phyloP scores from a whole-genome alignment of 2,888 invertebrate species.

The Cyaniris semiargus region DNA sequence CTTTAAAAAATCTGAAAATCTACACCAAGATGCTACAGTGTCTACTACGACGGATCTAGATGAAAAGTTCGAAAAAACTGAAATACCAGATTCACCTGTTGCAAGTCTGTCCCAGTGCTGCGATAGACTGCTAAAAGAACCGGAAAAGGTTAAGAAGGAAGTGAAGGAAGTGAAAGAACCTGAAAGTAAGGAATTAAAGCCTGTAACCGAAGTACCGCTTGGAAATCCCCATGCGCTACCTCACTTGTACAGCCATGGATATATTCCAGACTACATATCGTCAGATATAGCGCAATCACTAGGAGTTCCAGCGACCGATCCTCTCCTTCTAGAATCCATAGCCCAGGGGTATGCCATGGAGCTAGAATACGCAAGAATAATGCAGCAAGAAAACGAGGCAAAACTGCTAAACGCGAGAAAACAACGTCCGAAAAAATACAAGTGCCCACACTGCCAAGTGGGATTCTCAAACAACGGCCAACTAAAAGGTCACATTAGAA shows the following conservation, averaged over 20 bases:
- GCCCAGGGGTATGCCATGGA: slow-evolving; percentile 83
- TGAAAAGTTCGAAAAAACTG: slow-evolving; percentile 42
- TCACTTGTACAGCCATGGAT: slow-evolving; percentile 51
- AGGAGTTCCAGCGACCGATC: slow-evolving; percentile 72
- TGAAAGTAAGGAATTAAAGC: slow-evolving; percentile 38
- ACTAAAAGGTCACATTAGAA: slow-evolving; percentile 93
- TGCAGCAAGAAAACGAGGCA: slow-evolving; percentile 86
- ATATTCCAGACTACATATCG: slow-evolving; percentile 65
- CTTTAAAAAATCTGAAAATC: slow-evolving; percentile 61
- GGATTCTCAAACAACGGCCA: slow-evolving; percentile 97
- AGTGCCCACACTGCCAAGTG: slow-evolving; percentile 93
- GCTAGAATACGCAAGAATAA: slow-evolving; percentile 84
- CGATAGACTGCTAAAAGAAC: slow-evolving; percentile 62
- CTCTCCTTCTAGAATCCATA: slow-evolving; percentile 71
- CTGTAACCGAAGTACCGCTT: slow-evolving; percentile 38
- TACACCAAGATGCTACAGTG: slow-evolving; percentile 79
- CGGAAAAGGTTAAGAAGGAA: slow-evolving; percentile 47
- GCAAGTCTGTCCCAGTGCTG: slow-evolving; percentile 65
- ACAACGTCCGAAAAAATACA: slow-evolving; percentile 93
- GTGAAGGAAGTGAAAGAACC: slow-evolving; percentile 40
- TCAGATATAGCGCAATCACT: slow-evolving; percentile 71
- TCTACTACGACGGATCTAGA: slow-evolving; percentile 76
- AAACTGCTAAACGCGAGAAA: slow-evolving; percentile 85
- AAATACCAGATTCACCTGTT: slow-evolving; percentile 58
- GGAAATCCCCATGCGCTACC: slow-evolving; percentile 37